These are phyloP conservation scores for Malacosoma neustria DNA, from an alignment of 2,888 invertebrate genomes.

Conservation along the genomic window DNA sequence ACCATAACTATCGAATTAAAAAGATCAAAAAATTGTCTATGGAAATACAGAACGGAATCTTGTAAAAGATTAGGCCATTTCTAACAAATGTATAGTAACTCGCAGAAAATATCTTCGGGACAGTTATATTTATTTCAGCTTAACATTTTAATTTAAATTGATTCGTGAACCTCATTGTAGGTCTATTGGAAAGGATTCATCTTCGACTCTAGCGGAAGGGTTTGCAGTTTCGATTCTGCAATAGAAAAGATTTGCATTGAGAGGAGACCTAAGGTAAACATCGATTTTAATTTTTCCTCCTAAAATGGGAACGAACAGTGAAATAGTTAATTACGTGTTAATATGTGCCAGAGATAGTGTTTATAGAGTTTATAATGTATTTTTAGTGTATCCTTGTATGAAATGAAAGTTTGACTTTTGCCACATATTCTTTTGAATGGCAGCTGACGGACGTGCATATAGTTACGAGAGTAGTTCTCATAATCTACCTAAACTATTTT, in stretches of 20 bases:
- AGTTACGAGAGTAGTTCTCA: constrained; percentile 58
- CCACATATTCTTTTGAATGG: constrained; percentile 75
- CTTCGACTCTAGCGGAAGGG: constrained; percentile 66
- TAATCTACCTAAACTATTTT: constrained; percentile 47
- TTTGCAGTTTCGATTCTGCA: constrained; percentile 71
- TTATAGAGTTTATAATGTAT: constrained; percentile 64
- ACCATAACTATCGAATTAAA: constrained; percentile 50
- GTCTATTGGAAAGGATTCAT: constrained; percentile 64
- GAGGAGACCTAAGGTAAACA: constrained; percentile 75
- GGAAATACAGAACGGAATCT: constrained; percentile 74
- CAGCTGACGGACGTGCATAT: constrained; percentile 70
- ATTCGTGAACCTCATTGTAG: constrained; percentile 65
- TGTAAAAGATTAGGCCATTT: constrained; percentile 76
- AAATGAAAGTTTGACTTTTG: constrained; percentile 76
- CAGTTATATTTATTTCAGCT: constrained; percentile 75
- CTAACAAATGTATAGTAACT: constrained; percentile 76
- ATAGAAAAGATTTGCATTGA: constrained; percentile 72
- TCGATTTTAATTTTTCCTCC: constrained; percentile 70
- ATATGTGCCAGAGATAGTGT: constrained; percentile 30
- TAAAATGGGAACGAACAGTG: constrained; percentile 48
- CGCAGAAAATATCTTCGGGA: constrained; percentile 74
- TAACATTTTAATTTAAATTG: constrained; percentile 73
- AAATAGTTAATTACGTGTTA: constrained; percentile 34
- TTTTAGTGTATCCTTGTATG: constrained; percentile 73
- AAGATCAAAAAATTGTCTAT: constrained; percentile 62